A percentile compares a stretch with the other conserved stretches of the same genome.
Evolutionary conservation across 1,140 invertebrate species (phyloP).

Genomic region (Saccostrea glomerata): DNA sequence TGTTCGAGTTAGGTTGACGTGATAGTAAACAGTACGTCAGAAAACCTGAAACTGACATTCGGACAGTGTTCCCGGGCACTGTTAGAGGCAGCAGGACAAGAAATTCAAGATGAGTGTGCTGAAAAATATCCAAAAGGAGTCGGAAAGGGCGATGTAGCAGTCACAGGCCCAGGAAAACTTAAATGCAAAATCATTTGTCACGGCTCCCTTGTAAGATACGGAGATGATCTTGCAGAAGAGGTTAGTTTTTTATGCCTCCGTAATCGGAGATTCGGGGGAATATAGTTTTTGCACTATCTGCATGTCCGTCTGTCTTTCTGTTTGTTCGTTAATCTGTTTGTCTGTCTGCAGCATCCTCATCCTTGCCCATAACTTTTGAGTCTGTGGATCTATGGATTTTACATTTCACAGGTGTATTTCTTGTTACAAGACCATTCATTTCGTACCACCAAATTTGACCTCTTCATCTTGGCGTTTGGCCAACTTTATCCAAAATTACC

Average conservation of each 20-base stretch:
- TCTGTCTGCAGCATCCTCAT: no score
- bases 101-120: slow-evolving; percentile 63
- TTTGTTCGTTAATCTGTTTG: no score
- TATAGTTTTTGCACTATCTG: no score
- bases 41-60: slow-evolving; percentile 58
- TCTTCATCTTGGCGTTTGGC: no score
- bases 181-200: slow-evolving; percentile 66
- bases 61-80: slow-evolving; percentile 62
- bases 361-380: no score
- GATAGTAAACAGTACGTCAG: slow-evolving; percentile 63
- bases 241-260: not conserved
- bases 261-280: no score
- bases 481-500: no score
- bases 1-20: slow-evolving; percentile 63
- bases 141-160: slow-evolving; percentile 58
- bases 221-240: slow-evolving; percentile 27
- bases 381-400: no score
- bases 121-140: slow-evolving; percentile 65
- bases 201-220: slow-evolving; percentile 31
- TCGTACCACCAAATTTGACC: no score
- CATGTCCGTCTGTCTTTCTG: no score
- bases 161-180: slow-evolving; percentile 60
- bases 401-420: no score
- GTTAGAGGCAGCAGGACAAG: slow-evolving; percentile 55
- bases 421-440: no score